phyloP scores from a whole-genome alignment of 2,888 invertebrate genomes.

The Thera britannica region DNA sequence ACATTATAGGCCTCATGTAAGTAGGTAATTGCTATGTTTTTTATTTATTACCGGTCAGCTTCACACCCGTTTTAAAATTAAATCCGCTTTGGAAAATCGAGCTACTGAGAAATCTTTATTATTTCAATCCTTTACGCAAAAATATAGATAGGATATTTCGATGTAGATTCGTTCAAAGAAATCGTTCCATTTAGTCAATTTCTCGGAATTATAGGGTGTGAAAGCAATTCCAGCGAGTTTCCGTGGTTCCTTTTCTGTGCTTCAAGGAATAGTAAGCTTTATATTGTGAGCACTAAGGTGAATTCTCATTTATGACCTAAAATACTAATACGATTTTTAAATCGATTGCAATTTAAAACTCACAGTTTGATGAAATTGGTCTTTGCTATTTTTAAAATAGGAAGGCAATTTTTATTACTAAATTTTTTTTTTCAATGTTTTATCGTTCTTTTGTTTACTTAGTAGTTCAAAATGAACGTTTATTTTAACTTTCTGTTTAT shows the following conservation, averaged over 20 bases:
- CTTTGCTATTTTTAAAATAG: slow-evolving; percentile 24
- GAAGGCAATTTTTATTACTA: slow-evolving; percentile 5
- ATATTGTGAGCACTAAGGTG: slow-evolving; percentile 21
- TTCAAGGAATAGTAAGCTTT: slow-evolving; percentile 43
- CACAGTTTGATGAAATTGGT: slow-evolving; percentile 37
- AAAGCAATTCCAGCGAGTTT: slow-evolving; percentile 50
- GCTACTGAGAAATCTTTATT: no score
- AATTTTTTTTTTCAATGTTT: neutral
- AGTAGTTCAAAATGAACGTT: neutral
- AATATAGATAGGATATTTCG: slow-evolving; percentile 17
- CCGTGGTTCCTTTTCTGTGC: slow-evolving; percentile 41
- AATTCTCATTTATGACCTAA: neutral
- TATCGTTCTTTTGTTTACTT: neutral
- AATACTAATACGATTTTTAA: slow-evolving; percentile 36
- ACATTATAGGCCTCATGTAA: no score
- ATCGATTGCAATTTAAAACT: slow-evolving; percentile 38
- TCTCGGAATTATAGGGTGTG: slow-evolving; percentile 46
- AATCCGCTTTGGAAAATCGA: no score
- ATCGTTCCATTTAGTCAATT: slow-evolving; percentile 42
- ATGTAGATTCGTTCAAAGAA: slow-evolving; percentile 42
- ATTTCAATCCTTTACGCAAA: neutral
- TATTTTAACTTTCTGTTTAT: neutral
- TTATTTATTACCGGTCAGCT: no score
- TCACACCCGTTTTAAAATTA: no score
- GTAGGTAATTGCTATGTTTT: no score